Percentiles rank a stretch among this genome's conserved stretches.
These are phyloP conservation scores for Oreonectes daqikongensis DNA, from an alignment of 2,797 vertebrate species.

Conservation along the genomic window DNA sequence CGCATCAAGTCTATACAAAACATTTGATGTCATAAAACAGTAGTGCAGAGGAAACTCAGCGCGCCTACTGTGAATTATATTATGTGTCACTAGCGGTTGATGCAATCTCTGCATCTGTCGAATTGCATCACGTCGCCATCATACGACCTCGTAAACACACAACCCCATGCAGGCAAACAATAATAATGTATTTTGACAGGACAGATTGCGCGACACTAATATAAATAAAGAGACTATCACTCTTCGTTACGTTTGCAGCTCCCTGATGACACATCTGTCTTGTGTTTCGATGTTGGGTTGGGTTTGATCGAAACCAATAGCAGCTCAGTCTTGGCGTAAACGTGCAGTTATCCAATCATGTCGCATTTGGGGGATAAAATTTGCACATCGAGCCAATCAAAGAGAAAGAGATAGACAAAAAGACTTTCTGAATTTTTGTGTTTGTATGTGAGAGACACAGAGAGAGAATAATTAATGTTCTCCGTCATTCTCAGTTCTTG, in stretches of 20 bases:
- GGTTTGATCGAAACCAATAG: constrained; percentile 18
- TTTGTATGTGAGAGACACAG: background rate
- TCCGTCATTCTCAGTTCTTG: constrained; percentile 38
- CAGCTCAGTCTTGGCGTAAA: background rate
- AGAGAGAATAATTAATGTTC: constrained; percentile 46
- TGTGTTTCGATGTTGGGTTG: constrained; percentile 8
- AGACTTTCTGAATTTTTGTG: constrained; percentile 12
- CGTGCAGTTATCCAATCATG: background rate
- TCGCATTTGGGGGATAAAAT: background rate
- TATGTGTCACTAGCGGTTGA: constrained; percentile 35
- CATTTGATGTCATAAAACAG: constrained; percentile 23
- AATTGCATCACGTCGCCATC: constrained; percentile 24
- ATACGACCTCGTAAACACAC: constrained; percentile 9
- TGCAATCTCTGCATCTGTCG: constrained; percentile 26
- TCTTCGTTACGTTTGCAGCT: constrained; percentile 23
- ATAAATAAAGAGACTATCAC: constrained; percentile 39
- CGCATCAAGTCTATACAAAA: constrained; percentile 1
- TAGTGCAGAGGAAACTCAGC: constrained; percentile 19
- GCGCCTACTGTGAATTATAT: constrained; percentile 11
- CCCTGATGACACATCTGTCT: constrained; percentile 24
- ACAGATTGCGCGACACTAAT: constrained; percentile 45
- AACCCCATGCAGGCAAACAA: background rate
- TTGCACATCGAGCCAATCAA: background rate
- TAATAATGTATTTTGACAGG: constrained; percentile 43
- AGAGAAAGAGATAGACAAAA: constrained; percentile 3